Evolutionary conservation across 2,113 vertebrate species (phyloP).

Genomic region (Patagioenas fasciata): DNA sequence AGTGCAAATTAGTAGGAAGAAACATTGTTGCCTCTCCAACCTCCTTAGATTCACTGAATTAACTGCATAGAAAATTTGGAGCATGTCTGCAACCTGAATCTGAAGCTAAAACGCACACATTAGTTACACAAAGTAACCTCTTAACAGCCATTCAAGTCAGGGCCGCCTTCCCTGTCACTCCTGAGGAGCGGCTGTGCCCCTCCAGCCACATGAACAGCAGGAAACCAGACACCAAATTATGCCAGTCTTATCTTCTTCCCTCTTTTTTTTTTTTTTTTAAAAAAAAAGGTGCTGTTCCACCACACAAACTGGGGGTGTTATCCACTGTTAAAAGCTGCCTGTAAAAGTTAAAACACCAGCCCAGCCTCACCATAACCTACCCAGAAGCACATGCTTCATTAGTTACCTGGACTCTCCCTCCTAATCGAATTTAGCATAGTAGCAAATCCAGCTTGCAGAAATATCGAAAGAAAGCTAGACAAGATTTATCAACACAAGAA

Average conservation of each 20-base stretch:
- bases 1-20: constrained; percentile 60
- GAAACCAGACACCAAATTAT: neutral
- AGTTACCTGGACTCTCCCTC: neutral
- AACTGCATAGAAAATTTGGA: neutral
- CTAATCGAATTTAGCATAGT: neutral
- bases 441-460: neutral
- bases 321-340: neutral
- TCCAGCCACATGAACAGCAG: neutral
- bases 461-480: neutral
- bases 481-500: neutral
- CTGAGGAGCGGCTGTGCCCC: neutral
- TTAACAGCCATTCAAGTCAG: neutral
- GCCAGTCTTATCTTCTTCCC: neutral
- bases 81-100: neutral
- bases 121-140: neutral
- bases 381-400: neutral
- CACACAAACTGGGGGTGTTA: neutral
- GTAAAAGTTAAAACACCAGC: neutral
- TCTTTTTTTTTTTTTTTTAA: neutral
- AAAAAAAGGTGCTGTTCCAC: neutral
- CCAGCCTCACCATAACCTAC: neutral
- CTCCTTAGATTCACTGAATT: constrained; percentile 9
- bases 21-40: constrained; percentile 45
- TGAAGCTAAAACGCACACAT: neutral
- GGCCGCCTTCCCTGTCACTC: neutral